Conservation (phyloP, 2,113 vertebrate genomes). For the Beaufortia kweichowensis region DNA sequence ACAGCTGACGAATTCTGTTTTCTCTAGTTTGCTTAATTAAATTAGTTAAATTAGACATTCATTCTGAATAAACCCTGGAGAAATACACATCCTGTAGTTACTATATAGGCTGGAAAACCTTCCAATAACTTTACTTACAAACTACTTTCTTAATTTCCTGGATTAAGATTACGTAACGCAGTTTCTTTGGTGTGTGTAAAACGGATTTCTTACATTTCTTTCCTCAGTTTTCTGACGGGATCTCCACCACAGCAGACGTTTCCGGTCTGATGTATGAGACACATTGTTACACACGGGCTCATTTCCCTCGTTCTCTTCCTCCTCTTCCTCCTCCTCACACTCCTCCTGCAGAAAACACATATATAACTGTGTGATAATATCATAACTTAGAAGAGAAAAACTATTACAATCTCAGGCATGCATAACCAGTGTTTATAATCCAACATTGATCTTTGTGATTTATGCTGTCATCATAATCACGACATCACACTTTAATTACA, state of each 20-base stretch:
- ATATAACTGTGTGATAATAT: too few species aligned
- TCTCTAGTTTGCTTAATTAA: too few species aligned
- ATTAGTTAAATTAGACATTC: too few species aligned
- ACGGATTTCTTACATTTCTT: slow-evolving; percentile 80
- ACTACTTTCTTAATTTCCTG: too few species aligned
- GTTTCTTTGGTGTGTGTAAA: neutral
- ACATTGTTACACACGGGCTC: slow-evolving; percentile 69
- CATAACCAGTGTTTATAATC: neutral
- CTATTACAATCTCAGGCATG: too few species aligned
- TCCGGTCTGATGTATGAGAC: slow-evolving; percentile 79
- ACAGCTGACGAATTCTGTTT: too few species aligned
- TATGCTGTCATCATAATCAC: slow-evolving; percentile 67
- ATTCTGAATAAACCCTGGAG: too few species aligned
- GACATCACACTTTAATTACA: slow-evolving; percentile 62
- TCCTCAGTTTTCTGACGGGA: slow-evolving; percentile 87
- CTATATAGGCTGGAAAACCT: too few species aligned
- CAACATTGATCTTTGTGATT: slow-evolving; percentile 55
- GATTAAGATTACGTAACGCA: too few species aligned
- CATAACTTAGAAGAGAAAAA: too few species aligned
- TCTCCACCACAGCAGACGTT: slow-evolving; percentile 87
- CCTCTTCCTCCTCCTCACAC: slow-evolving; percentile 71
- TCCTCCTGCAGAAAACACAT: slow-evolving; percentile 62
- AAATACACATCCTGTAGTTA: too few species aligned
- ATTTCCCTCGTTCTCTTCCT: slow-evolving; percentile 76
- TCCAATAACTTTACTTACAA: too few species aligned